These are phyloP conservation scores for Adelphocoris suturalis DNA, from an alignment of 2,888 invertebrate genomes.

Conservation along the genomic window DNA sequence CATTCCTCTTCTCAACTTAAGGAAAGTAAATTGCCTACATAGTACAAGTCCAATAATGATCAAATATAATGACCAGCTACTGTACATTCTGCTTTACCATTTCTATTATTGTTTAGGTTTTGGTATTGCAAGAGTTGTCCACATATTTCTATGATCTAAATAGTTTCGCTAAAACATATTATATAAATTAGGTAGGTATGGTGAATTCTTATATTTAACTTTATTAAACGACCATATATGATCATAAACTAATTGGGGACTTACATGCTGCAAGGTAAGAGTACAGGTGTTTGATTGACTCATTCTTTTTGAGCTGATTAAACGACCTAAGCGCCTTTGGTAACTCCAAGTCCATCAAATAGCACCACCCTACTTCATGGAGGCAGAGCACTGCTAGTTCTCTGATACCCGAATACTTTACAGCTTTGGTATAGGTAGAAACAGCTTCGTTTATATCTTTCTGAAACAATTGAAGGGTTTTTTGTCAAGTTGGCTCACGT, in stretches of 20 bases:
- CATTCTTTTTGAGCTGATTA: constrained; percentile 81
- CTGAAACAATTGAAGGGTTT: constrained; percentile 78
- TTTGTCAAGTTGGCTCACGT: not conserved
- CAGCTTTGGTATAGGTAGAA: constrained; percentile 81
- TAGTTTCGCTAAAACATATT: too few relatives aligned
- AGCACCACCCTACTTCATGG: constrained; percentile 85
- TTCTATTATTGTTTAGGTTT: too few relatives aligned
- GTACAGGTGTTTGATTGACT: constrained; percentile 85
- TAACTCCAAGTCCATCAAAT: constrained; percentile 83
- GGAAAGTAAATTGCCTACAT: too few relatives aligned
- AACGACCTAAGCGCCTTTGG: constrained; percentile 81
- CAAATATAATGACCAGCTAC: too few relatives aligned
- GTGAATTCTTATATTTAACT: too few relatives aligned
- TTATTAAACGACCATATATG: not conserved
- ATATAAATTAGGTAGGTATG: too few relatives aligned
- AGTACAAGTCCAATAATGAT: too few relatives aligned
- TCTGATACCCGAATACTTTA: constrained; percentile 82
- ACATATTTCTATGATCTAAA: too few relatives aligned
- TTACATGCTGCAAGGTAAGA: constrained; percentile 82
- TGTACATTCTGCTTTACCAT: too few relatives aligned
- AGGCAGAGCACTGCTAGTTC: constrained; percentile 83
- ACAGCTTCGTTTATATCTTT: constrained; percentile 82
- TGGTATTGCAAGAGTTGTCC: too few relatives aligned
- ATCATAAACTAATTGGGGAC: constrained; percentile 65
- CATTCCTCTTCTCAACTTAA: too few relatives aligned